Conservation (phyloP, 2,113 vertebrate genomes). For the Hiodon alosoides region DNA sequence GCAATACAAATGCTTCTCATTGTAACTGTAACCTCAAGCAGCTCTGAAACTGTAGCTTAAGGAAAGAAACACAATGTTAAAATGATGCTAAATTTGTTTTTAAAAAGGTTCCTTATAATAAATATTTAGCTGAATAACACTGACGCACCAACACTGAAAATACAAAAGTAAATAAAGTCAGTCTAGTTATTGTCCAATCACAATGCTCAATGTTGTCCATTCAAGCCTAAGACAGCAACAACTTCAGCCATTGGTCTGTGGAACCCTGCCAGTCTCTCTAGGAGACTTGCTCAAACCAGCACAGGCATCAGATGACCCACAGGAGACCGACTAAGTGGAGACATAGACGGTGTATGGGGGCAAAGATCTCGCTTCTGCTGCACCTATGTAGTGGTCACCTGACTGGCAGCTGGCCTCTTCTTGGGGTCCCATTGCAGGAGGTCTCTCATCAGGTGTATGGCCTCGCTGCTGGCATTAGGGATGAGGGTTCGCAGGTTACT, state of each 20-base stretch:
- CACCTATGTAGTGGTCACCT: slow-evolving; percentile 50
- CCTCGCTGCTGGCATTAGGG: slow-evolving; percentile 90
- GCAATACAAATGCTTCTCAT: neutral
- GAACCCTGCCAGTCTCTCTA: too few species aligned
- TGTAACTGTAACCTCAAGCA: neutral
- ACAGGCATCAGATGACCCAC: neutral
- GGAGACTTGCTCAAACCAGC: neutral
- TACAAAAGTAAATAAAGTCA: too few species aligned
- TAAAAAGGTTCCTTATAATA: too few species aligned
- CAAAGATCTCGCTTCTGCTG: slow-evolving; percentile 64
- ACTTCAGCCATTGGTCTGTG: too few species aligned
- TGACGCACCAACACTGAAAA: too few species aligned
- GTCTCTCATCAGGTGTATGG: slow-evolving; percentile 82
- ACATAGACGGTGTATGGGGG: slow-evolving; percentile 97
- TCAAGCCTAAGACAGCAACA: too few species aligned
- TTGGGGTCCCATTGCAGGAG: slow-evolving; percentile 91
- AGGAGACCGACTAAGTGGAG: slow-evolving; percentile 42
- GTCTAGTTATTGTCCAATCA: too few species aligned
- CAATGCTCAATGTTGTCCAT: too few species aligned
- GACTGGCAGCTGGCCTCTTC: slow-evolving; percentile 85
- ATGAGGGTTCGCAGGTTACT: slow-evolving; percentile 92
- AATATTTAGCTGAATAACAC: too few species aligned
- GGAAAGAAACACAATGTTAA: neutral
- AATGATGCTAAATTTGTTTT: too few species aligned
- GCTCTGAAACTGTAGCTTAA: neutral